Evolutionary conservation across 37 sponge, comb jelly and placozoan species (phyloP), one percentile per base, ranked within the genome.

Genomic region (Axinella damicornis): DNA sequence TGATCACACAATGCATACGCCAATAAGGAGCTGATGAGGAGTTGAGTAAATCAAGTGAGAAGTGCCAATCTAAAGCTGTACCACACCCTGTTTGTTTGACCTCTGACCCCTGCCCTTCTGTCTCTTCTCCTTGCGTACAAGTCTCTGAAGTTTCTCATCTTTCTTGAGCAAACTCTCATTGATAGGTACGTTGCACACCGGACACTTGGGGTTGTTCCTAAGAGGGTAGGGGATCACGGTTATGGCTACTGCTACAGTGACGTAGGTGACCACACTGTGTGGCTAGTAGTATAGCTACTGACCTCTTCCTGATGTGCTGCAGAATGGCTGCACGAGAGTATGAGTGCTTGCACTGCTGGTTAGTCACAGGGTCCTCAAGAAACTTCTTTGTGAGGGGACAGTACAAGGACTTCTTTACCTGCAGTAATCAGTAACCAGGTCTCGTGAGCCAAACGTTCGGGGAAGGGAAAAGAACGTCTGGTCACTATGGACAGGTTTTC

Each of bases 301-400:
- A 67, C 69, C 76, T 87, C 34, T 53, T 55, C 36, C 41, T 53
- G 2, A 92, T 92, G 63, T 84, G 84, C 30, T 39, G 58, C 24
- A 87, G 25, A 25, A 93, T 74, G 27, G 91, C 94, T 28, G 73
- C 66, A 36, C 68, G 78, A 4, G 87, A 83, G 70, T 86, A 94
- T 9, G 77, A 76, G 39, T 94, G 94, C 9, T 75, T 53, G 40
- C 94, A 94, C 37, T 41, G 33, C 24, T 24, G 76, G 55, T 63
- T 90, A 6, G 56, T 90, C 31, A 94, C 94, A 21, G 94, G 94
- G 13, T 90, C 80, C 20, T 83, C 91, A 6, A 86, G 28, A 30
- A 57, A 66, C 33, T 57, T 57, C 61, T 75, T 81, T n/a, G 94
- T 90, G 21, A 94, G 63, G 15, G 94, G 94, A 83, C 94, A 94